Evolutionary conservation across 1,140 invertebrate species (phyloP), one percentile per base, ranked within the genome.

Genomic region (Stegodyphus dumicola): DNA sequence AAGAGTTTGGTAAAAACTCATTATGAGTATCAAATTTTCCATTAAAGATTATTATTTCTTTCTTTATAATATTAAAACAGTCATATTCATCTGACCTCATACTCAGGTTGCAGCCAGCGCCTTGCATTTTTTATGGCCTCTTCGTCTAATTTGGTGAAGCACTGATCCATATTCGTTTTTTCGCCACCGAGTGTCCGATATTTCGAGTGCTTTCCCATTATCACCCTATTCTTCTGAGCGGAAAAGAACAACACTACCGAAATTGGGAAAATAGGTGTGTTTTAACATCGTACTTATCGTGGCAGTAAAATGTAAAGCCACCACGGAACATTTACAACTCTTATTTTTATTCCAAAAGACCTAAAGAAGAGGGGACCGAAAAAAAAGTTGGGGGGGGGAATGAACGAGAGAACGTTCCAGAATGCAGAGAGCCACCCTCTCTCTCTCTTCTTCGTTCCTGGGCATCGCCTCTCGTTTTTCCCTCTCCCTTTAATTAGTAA

Each of bases 401-500:
- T 49, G 56, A 18, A 52, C 76, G 48, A 54, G 64, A 54, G 64
- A 67, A 11, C 7, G n/a, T n/a, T 49, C 18, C 64, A 84, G 17
- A 54, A 18, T 17, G 60, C 33, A 33, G 53, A 53, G 49, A 71
- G 33, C 71, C 33, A 6, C 64, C 11, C 52, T 80, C 67, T 73
- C 67, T 65, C 78, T 67, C 49, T 52, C 15, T 83, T 11, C 15
- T 54, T 6, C 54, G 17, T 53, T 18, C 18, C 53, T 48, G 6
- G 6, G 67, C 84, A 78, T 77, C 84, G 51, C 75, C 75, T 85
- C 66, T 86, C 84, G 75, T 77, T 78, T 77, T 86, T 86, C 84
- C 66, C 56, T 78, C 76, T 73, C 66, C 67, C 84, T 86, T 86
- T 86, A 86, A 86, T 86, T 86, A 86, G 84, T 86, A 86, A 86